Base-by-base conservation (phyloP, 2,888 invertebrate genomes). In the Eristalis arbustorum region DNA sequence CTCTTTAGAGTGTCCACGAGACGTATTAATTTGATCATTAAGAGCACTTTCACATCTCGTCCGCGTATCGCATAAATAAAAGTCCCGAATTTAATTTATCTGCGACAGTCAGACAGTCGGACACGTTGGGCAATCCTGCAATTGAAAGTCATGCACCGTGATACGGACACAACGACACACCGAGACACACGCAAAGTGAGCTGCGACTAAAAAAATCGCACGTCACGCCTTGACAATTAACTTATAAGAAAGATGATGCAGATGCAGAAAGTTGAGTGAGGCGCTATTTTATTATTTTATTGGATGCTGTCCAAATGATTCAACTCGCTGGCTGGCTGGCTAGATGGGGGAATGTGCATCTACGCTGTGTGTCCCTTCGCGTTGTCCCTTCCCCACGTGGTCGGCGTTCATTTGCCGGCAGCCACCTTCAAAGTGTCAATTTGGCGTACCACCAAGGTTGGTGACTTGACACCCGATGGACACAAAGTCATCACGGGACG, bases 181-280 rank as follows among this genome's bases (percentile, higher is more conserved):
- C 4, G 6, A n/a, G 28, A 18, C 57, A 57, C 22, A 37, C 3
- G 56, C 18, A 69, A 5, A 34, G 18, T 23, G 59, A 49, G 28
- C 10, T 18, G 63, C 42, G 40, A 22, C 11, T 59, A 37, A 67
- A 79, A 67, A 67, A 67, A 62, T 76, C 34, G 31, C 71, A 62
- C 85, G 82, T 78, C 78, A 78, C 66, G 77, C 74, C 78, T 78
- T 78, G 74, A 59, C 82, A 87, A 87, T 87, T 87, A 87, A 87
- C 69, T 87, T 87, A 83, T 83, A 87, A 82, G 85, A 87, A 87
- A 87, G 78, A 87, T 87, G 85, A 87, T 78, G 82, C 62, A 78
- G 82, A 82, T 87, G 85, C 82, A 74, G 49, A 87, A 87, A 87
- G 85, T 82, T 82, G 85, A 82, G 69, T 49, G 77, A 63, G 77